Base-by-base conservation (phyloP, 2,888 invertebrate species). In the Heterodera filipjevi region DNA sequence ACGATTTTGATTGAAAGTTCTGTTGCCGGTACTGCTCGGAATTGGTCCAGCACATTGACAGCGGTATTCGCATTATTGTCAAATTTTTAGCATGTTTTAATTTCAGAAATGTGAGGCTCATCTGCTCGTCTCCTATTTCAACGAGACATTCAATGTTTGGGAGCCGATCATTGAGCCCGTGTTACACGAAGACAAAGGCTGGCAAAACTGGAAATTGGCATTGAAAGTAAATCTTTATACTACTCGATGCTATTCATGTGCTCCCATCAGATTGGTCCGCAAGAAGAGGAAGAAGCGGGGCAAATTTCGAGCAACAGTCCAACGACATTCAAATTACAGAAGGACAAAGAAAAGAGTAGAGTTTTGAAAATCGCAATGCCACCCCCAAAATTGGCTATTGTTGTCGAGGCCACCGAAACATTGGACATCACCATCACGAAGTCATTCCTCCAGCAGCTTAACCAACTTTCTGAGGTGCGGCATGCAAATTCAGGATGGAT, bases 51-150 rank as follows among this genome's bases (percentile, higher is more conserved):
- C n/a, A 82, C 89, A 84, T 83, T 91, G 79, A 84, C 87, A 78
- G 85, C 89, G 66, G 86, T 59, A 59, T 0, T 8, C n/a, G 22
- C n/a, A 27, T 59, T 59, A 8, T 6, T 10, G 6, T 27, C 6
- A n/a, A 8, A 59, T 27, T 19, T 53, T 53, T 53, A 22, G 14
- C 59, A n/a, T 5, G 12, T 8, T 22, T 5, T n/a, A 19, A n/a
- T 59, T 59, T 59, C 27, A 59, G 59, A 59, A 87, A 59, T 89
- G 90, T 8, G 86, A 84, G 46, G 81, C 90, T 64, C 84, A 87
- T 1, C 90, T 97, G 87, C 93, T 95, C 90, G 93, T 96, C 91
- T 94, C 94, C 6, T 98, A 97, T 90, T 99, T 95, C 90, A 99
- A 99, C 90, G 95, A 95, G 87, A 91, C 92, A 8, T 92, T 95